phyloP scores from a whole-genome alignment of 1,140 invertebrate species.

The Magallana ariakensis region DNA sequence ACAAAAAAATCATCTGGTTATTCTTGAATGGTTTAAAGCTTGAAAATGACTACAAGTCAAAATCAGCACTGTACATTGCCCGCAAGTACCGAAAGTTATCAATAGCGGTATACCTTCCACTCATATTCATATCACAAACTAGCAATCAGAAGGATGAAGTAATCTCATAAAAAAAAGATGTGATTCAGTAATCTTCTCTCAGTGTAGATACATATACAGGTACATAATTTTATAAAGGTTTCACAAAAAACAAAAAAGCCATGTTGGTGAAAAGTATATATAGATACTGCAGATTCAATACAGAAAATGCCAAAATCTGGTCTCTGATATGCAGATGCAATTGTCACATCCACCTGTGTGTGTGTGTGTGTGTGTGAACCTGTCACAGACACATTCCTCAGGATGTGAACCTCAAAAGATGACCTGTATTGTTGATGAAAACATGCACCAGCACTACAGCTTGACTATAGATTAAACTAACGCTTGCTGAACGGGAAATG shows the following conservation, averaged over 20 bases:
- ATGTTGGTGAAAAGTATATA: background rate
- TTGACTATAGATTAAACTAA: slow-evolving; percentile 1
- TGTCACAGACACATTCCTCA: background rate
- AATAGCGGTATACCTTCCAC: background rate
- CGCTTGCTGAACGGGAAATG: slow-evolving; percentile 19
- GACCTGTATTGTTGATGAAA: background rate
- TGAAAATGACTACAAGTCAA: too few species aligned
- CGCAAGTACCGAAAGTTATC: background rate
- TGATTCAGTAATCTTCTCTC: background rate
- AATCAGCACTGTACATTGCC: background rate
- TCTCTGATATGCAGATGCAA: slow-evolving; percentile 18
- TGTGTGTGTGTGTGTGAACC: background rate
- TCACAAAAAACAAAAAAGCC: slow-evolving; percentile 10
- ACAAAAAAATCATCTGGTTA: too few species aligned
- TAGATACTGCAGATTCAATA: too few species aligned
- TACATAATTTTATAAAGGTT: background rate
- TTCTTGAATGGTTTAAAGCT: too few species aligned
- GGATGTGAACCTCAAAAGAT: background rate
- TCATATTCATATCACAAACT: background rate
- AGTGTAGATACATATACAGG: background rate
- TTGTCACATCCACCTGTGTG: background rate
- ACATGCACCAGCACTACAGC: slow-evolving; percentile 19
- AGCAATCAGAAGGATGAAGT: background rate
- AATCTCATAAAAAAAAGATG: background rate
- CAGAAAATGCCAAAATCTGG: background rate